phyloP scores from a whole-genome alignment of 1,140 invertebrate species.

The Cecropterus lyciades region DNA sequence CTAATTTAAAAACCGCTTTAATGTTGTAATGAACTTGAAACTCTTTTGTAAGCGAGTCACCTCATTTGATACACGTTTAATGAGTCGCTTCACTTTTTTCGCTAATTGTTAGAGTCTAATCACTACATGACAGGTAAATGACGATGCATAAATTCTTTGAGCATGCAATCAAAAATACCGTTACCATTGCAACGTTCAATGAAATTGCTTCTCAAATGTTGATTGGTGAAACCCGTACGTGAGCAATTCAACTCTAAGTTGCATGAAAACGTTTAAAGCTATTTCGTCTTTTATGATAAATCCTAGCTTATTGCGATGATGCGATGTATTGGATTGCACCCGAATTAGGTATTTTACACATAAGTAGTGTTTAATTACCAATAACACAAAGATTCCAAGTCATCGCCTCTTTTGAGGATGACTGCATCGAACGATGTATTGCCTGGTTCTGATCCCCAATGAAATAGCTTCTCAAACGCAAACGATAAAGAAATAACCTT shows the following conservation, averaged over 20 bases:
- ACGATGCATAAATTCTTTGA: constrained; percentile 12
- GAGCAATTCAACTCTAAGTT: constrained; percentile 1
- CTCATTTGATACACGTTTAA: constrained; percentile 4
- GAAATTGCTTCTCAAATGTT: constrained; percentile 2
- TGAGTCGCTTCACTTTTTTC: constrained; percentile 17
- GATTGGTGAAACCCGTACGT: constrained; percentile 1
- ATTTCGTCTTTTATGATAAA: too few relatives aligned
- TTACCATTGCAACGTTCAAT: constrained; percentile 13
- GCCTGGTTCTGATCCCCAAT: too few relatives aligned
- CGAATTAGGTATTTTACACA: too few relatives aligned
- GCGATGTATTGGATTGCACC: too few relatives aligned
- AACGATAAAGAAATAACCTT: too few relatives aligned
- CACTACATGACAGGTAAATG: constrained; percentile 16
- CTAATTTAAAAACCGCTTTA: constrained; percentile 43
- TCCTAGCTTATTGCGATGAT: too few relatives aligned
- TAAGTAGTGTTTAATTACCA: too few relatives aligned
- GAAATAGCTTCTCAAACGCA: too few relatives aligned
- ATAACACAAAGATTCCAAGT: too few relatives aligned
- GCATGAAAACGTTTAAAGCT: too few relatives aligned
- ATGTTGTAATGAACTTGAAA: constrained; percentile 55
- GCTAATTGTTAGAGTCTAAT: constrained; percentile 12
- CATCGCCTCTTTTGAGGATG: too few relatives aligned
- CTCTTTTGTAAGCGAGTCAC: constrained; percentile 35
- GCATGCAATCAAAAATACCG: constrained; percentile 16
- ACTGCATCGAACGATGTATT: too few relatives aligned